Evolutionary conservation across 2,113 vertebrate genomes (phyloP), one percentile per base, ranked within the genome.

Genomic region (Pelusios castaneus): DNA sequence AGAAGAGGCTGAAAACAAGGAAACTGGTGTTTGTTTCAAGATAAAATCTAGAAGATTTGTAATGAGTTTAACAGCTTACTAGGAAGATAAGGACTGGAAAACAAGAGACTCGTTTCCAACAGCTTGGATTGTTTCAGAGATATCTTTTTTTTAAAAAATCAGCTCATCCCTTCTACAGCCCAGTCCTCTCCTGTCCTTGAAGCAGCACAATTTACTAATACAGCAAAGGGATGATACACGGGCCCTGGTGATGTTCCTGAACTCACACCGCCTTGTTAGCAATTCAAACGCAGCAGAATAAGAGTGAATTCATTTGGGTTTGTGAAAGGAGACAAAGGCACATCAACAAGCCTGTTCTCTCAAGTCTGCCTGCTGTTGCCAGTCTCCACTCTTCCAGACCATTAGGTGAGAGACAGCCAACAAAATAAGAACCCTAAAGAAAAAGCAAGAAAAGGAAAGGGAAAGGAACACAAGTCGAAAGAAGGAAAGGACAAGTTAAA

Each of bases 371-470:
- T 56, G 55, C 55, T 56, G 55, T 55, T 19, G 3, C 54, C 93
- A 91, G 95, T 93, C 94, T 95, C 60, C 2, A 89, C 89, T 94
- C 92, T 87, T 52, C 76, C 78, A 84, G 76, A 82, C 52, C 91
- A 60, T 1, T 91, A 85, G 92, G 94, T 13, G 85, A 81, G 38
- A 92, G 94, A 95, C 93, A 94, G 94, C 96, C 93, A 94, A 96
- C 27, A 95, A 96, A 89, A 91, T 38, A 92, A 92, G 67, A 56
- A 56, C 10, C 56, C 10, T 51, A 70, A 1, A 89, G 60, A 90
- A 92, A 56, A 56, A 25, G 80, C 63, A 5, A 41, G 34, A 76
- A 6, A 73, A 89, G 81, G 55, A 56, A 56, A 21, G 55, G 22
- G 55, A 25, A 56, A 56, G 55, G 55, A 56, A 56, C 55, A 56